Evolutionary conservation across 2,888 invertebrate species (phyloP).

Genomic region (Dicyrtoma fusca): DNA sequence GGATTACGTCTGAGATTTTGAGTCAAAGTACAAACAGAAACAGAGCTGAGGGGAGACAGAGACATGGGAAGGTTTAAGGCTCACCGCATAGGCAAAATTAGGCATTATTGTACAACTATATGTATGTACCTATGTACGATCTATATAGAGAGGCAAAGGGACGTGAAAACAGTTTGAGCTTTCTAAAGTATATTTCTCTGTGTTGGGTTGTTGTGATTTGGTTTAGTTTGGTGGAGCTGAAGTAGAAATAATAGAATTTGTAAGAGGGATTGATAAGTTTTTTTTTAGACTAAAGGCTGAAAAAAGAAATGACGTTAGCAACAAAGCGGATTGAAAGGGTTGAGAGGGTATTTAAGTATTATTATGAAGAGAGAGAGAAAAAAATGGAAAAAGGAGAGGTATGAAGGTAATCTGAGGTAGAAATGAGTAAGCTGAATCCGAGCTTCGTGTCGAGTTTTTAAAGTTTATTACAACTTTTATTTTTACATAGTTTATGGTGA

Average conservation of each 20-base stretch:
- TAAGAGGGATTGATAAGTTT: conserved; percentile 22
- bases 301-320: conserved; percentile 20
- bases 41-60: too few relatives aligned
- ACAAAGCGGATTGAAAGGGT: conserved; percentile 33
- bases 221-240: not conserved
- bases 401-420: conserved; percentile 36
- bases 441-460: conserved; percentile 33
- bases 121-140: too few relatives aligned
- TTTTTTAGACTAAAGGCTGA: conserved; percentile 3
- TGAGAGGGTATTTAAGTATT: conserved; percentile 33
- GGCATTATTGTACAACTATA: too few relatives aligned
- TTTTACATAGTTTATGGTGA: too few relatives aligned
- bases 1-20: too few relatives aligned
- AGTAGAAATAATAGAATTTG: conserved; percentile 13
- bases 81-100: too few relatives aligned
- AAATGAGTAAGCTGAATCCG: conserved; percentile 37
- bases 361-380: conserved; percentile 21
- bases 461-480: conserved; percentile 28
- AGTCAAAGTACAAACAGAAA: too few relatives aligned
- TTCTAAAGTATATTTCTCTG: too few relatives aligned
- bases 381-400: conserved; percentile 16
- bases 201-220: too few relatives aligned
- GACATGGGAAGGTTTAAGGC: too few relatives aligned
- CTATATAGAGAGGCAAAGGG: conserved; percentile 18
- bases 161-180: too few relatives aligned